These are phyloP conservation scores for Nysson spinosus DNA, from an alignment of 2,888 invertebrate species.

Conservation along the genomic window DNA sequence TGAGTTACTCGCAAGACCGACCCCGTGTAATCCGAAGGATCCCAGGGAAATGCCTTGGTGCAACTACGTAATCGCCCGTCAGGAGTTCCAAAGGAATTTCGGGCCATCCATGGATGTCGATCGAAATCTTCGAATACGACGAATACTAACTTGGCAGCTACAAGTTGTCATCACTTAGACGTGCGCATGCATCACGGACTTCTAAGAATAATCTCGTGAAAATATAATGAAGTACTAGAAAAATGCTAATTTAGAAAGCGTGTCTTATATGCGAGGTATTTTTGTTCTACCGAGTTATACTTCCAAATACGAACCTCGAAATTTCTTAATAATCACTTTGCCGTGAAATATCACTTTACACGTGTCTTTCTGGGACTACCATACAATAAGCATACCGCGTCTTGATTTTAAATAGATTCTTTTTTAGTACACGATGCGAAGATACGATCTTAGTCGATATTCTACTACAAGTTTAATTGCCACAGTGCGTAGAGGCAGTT, in stretches of 20 bases:
- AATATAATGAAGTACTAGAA: too few species aligned
- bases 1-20: constrained; percentile 62
- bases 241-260: too few species aligned
- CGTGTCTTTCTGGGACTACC: too few species aligned
- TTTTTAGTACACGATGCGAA: background rate
- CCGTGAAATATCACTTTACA: too few species aligned
- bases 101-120: constrained; percentile 15
- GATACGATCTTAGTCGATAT: constrained; percentile 31
- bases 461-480: constrained; percentile 31
- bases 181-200: too few species aligned
- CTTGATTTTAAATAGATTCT: constrained; percentile 39
- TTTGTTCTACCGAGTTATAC: too few species aligned
- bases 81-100: constrained; percentile 34
- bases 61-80: constrained; percentile 23
- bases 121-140: constrained; percentile 38
- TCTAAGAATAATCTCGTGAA: too few species aligned
- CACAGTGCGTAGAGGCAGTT: constrained; percentile 17
- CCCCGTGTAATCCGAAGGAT: constrained; percentile 48
- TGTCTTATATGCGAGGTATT: too few species aligned
- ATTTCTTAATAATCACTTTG: too few species aligned
- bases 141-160: constrained; percentile 13
- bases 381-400: background rate
- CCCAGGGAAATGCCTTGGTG: constrained; percentile 32
- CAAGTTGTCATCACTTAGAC: background rate
- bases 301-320: too few species aligned